These are phyloP conservation scores for Papilio machaon DNA, from an alignment of 1,140 invertebrate genomes.

Conservation along the genomic window DNA sequence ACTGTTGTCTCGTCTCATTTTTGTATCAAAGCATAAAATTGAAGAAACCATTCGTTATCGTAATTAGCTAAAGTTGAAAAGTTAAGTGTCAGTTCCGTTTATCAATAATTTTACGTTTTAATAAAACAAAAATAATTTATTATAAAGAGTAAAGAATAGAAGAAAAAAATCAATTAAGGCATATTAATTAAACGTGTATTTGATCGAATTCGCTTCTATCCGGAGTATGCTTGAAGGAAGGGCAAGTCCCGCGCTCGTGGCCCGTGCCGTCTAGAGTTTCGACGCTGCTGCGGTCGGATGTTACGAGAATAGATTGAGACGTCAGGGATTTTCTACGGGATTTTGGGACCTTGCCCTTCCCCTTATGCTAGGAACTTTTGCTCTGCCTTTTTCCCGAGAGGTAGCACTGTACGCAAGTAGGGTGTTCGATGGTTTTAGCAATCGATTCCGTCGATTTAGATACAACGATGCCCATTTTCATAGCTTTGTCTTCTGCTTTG, in stretches of 20 bases:
- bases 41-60: not conserved
- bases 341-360: constrained; percentile 79
- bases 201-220: constrained; percentile 68
- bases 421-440: constrained; percentile 83
- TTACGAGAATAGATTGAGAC: constrained; percentile 68
- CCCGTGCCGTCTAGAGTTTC: constrained; percentile 72
- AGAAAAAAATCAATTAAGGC: not conserved
- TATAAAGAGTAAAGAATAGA: not conserved
- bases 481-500: constrained; percentile 79
- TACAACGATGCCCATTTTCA: constrained; percentile 80
- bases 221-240: constrained; percentile 52
- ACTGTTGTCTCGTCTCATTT: not conserved
- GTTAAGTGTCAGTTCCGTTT: not conserved
- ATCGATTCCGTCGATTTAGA: constrained; percentile 81
- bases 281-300: constrained; percentile 76
- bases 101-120: not conserved
- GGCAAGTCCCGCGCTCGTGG: constrained; percentile 61
- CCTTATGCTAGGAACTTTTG: constrained; percentile 84
- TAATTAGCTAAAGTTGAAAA: not conserved
- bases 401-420: constrained; percentile 86
- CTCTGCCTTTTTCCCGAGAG: constrained; percentile 83
- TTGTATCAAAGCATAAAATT: not conserved
- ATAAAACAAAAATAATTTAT: not conserved
- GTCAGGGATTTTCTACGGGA: constrained; percentile 74
- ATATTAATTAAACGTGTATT: constrained; percentile 71